Percentiles rank a stretch among this genome's conserved stretches.
phyloP scores from a whole-genome alignment of 2,888 invertebrate genomes.

The Temnothorax unifasciatus region DNA sequence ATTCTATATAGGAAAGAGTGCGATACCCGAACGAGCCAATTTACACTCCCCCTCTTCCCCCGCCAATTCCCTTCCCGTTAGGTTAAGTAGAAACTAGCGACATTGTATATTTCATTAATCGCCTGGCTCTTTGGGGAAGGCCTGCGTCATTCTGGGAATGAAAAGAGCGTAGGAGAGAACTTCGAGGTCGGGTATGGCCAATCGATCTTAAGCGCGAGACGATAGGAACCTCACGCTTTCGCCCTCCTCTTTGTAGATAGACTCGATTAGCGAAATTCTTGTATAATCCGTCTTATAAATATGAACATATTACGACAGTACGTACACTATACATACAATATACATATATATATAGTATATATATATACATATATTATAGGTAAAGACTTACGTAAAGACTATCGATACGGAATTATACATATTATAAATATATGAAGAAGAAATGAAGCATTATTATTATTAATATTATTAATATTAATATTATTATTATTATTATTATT shows the following conservation, averaged over 20 bases:
- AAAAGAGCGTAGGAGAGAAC: slow-evolving; percentile 39
- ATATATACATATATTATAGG: slow-evolving; percentile 80
- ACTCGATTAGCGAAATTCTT: slow-evolving; percentile 82
- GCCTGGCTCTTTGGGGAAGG: slow-evolving; percentile 52
- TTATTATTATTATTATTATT: slow-evolving; percentile 84
- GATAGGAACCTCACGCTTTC: slow-evolving; percentile 49
- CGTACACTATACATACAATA: slow-evolving; percentile 74
- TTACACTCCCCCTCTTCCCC: slow-evolving; percentile 46
- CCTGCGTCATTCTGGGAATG: slow-evolving; percentile 55
- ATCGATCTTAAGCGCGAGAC: slow-evolving; percentile 58
- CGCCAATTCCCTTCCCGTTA: slow-evolving; percentile 48
- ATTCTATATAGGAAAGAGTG: slow-evolving; percentile 5
- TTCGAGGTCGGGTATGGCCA: slow-evolving; percentile 49
- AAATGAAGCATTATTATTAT: slow-evolving; percentile 68
- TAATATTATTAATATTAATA: slow-evolving; percentile 74
- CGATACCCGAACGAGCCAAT: slow-evolving; percentile 60
- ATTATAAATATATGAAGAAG: slow-evolving; percentile 81
- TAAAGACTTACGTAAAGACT: slow-evolving; percentile 71
- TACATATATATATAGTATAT: slow-evolving; percentile 73
- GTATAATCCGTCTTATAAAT: slow-evolving; percentile 84
- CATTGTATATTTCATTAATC: slow-evolving; percentile 72
- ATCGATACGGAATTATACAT: slow-evolving; percentile 80
- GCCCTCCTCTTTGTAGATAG: slow-evolving; percentile 80
- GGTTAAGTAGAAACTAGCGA: slow-evolving; percentile 73
- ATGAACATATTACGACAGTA: slow-evolving; percentile 79